These are phyloP conservation scores for Rhopalosiphum maidis DNA, from an alignment of 1,140 invertebrate species.

Conservation along the genomic window DNA sequence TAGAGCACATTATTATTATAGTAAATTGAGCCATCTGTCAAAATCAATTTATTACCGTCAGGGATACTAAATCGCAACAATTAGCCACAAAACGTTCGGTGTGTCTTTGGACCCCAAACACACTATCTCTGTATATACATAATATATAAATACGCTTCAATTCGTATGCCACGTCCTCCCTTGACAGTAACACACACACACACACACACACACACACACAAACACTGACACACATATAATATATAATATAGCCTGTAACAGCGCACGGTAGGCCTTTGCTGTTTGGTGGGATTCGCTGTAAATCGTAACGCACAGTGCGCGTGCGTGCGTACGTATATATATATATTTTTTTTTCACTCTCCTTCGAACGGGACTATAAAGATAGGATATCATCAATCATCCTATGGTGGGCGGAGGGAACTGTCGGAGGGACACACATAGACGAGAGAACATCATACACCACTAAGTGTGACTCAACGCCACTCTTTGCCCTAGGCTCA, in stretches of 20 bases:
- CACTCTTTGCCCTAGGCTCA: background rate
- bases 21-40: background rate
- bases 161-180: background rate
- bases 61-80: constrained; percentile 8
- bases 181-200: background rate
- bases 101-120: background rate
- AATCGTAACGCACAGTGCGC: background rate
- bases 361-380: background rate
- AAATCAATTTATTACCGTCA: constrained; percentile 20
- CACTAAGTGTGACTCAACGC: constrained; percentile 1
- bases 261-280: background rate
- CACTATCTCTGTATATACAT: background rate
- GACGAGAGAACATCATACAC: constrained; percentile 1
- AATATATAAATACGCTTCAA: background rate
- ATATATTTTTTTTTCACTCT: constrained; percentile 27
- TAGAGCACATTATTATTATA: background rate
- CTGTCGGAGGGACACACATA: background rate
- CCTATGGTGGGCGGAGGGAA: background rate
- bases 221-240: background rate
- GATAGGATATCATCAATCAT: constrained; percentile 25
- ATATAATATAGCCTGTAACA: background rate
- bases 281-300: background rate
- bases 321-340: background rate
- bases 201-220: no score
- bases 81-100: background rate